A percentile compares a stretch with the other conserved stretches of the same genome.
These are phyloP conservation scores for Rhinogobius similis DNA, from an alignment of 2,113 vertebrate species.

Conservation along the genomic window DNA sequence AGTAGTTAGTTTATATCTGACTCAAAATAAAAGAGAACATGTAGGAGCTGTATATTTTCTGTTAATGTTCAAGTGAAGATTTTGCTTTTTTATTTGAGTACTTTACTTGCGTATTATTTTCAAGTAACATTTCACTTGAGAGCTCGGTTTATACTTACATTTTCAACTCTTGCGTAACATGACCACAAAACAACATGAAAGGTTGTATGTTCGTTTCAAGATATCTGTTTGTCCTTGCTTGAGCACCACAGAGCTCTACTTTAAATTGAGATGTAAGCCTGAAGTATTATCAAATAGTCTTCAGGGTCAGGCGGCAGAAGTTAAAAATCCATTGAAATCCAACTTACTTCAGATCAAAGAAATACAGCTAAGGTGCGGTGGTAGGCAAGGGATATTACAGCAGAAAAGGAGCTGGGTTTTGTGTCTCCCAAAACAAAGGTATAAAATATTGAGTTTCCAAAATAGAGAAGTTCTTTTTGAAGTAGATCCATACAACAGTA, in stretches of 20 bases:
- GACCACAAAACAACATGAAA: not conserved
- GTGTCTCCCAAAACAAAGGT: not conserved
- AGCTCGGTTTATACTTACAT: too few species aligned
- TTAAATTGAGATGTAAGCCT: not conserved
- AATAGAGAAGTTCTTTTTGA: not conserved
- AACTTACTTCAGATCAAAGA: not conserved
- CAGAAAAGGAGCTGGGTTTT: not conserved
- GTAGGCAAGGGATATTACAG: not conserved
- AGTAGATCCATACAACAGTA: not conserved
- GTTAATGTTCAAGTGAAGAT: not conserved
- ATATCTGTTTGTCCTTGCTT: not conserved
- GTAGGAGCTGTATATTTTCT: not conserved
- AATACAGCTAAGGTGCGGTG: not conserved
- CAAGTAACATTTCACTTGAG: too few species aligned
- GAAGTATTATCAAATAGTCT: not conserved
- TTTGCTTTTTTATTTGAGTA: not conserved
- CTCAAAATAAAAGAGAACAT: not conserved
- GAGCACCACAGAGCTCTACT: not conserved
- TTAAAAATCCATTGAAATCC: constrained; percentile 1
- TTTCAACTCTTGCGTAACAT: not conserved
- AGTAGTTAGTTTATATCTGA: not conserved
- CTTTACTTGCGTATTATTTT: too few species aligned
- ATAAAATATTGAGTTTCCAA: not conserved
- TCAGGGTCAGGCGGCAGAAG: not conserved
- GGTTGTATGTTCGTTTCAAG: not conserved